These are phyloP conservation scores for Urocynchramus pylzowi DNA, from an alignment of 2,113 vertebrate species.

Conservation along the genomic window DNA sequence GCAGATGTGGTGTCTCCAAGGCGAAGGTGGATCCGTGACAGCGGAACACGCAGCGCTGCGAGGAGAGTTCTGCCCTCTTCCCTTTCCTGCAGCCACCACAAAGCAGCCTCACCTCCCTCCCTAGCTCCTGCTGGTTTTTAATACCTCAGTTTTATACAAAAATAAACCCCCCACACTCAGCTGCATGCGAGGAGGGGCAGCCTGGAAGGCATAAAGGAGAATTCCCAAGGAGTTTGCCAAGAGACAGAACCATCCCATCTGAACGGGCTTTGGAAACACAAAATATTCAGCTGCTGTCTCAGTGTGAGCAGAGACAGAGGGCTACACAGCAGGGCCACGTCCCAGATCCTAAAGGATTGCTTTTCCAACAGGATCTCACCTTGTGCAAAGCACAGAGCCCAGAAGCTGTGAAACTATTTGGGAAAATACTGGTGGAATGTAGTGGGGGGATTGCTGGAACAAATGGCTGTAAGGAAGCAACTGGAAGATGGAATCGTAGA, in stretches of 20 bases:
- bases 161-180: neutral
- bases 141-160: neutral
- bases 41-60: accelerated
- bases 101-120: neutral
- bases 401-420: neutral
- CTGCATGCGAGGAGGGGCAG: neutral
- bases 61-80: neutral
- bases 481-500: neutral
- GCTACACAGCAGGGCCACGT: neutral
- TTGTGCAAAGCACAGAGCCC: neutral
- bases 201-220: neutral
- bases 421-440: neutral
- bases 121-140: neutral
- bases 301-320: no score
- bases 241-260: neutral
- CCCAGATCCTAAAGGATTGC: neutral
- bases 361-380: neutral
- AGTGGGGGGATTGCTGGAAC: neutral
- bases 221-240: neutral
- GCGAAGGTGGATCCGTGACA: neutral
- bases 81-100: neutral
- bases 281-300: neutral
- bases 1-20: neutral
- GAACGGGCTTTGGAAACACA: neutral
- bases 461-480: accelerated